These are phyloP conservation scores for Drosophila phalerata DNA, from an alignment of 2,888 invertebrate genomes.

Conservation along the genomic window DNA sequence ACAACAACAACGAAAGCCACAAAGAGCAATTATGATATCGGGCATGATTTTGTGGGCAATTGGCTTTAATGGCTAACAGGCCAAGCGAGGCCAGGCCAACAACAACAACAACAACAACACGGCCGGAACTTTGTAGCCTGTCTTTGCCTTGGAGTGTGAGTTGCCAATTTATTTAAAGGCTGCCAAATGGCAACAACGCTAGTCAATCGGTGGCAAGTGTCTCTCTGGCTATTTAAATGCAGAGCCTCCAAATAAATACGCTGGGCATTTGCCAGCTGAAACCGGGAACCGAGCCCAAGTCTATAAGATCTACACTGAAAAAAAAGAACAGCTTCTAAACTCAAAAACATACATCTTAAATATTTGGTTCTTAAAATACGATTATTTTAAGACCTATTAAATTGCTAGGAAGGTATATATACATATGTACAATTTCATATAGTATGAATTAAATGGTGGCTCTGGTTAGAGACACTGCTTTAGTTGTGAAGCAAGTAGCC, in stretches of 20 bases:
- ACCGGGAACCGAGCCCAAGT: slow-evolving; percentile 5
- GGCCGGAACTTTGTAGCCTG: slow-evolving; percentile 19
- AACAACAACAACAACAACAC: slow-evolving; percentile 20
- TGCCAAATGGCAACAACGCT: slow-evolving; percentile 68
- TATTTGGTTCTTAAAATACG: too few species aligned
- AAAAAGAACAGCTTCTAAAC: too few species aligned
- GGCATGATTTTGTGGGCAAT: slow-evolving; percentile 81
- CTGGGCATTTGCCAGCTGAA: slow-evolving; percentile 63
- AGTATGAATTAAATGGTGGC: too few species aligned
- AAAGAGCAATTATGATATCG: slow-evolving; percentile 80
- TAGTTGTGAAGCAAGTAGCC: too few species aligned
- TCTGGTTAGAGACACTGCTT: too few species aligned
- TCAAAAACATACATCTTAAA: too few species aligned
- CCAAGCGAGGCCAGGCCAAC: slow-evolving; percentile 15
- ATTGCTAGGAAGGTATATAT: too few species aligned
- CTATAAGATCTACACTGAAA: not conserved
- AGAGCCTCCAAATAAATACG: slow-evolving; percentile 55
- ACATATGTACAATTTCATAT: too few species aligned
- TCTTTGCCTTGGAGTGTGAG: slow-evolving; percentile 20
- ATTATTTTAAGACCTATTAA: too few species aligned
- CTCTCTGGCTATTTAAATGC: slow-evolving; percentile 45
- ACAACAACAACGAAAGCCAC: slow-evolving; percentile 63
- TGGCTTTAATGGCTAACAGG: slow-evolving; percentile 75
- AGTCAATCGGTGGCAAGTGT: slow-evolving; percentile 68
- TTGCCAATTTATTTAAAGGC: slow-evolving; percentile 74